Conservation (phyloP, 2,797 vertebrate genomes). For the Triplophysa yarkandensis region DNA sequence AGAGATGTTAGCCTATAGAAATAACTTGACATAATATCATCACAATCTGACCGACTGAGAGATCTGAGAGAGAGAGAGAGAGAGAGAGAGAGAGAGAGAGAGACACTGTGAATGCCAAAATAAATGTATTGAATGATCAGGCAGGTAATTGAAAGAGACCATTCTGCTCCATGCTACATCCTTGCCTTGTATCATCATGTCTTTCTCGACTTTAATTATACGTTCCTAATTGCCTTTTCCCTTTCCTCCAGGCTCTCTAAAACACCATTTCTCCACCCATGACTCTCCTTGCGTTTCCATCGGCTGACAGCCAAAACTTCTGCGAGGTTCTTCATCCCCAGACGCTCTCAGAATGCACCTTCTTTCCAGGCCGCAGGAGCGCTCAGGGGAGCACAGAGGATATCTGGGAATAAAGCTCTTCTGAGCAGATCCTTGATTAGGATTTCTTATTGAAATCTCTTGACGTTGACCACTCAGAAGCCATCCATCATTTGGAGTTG, state of each 20-base stretch:
- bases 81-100: too few relatives aligned
- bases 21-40: too few relatives aligned
- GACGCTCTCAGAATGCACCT: conserved; percentile 32
- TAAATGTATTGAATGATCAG: conserved; percentile 6
- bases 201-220: conserved; percentile 34
- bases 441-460: conserved; percentile 27
- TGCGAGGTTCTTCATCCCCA: conserved; percentile 32
- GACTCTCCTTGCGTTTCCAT: conserved; percentile 14
- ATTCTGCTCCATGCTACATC: background rate
- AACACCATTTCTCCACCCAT: conserved; percentile 38
- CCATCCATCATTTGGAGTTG: conserved; percentile 22
- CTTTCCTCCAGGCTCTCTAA: conserved; percentile 42
- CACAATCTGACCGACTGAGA: background rate
- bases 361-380: conserved; percentile 33
- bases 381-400: conserved; percentile 28
- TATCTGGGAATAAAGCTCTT: conserved; percentile 6
- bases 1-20: background rate
- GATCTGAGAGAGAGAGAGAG: too few relatives aligned
- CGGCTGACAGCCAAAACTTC: conserved; percentile 35
- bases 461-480: conserved; percentile 24
- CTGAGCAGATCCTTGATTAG: conserved; percentile 31
- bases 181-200: conserved; percentile 36
- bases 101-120: background rate
- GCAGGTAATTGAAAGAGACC: conserved; percentile 11
- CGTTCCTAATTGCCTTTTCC: conserved; percentile 41